phyloP scores from a whole-genome alignment of 2,888 invertebrate species.

The Romanomermis culicivorax region DNA sequence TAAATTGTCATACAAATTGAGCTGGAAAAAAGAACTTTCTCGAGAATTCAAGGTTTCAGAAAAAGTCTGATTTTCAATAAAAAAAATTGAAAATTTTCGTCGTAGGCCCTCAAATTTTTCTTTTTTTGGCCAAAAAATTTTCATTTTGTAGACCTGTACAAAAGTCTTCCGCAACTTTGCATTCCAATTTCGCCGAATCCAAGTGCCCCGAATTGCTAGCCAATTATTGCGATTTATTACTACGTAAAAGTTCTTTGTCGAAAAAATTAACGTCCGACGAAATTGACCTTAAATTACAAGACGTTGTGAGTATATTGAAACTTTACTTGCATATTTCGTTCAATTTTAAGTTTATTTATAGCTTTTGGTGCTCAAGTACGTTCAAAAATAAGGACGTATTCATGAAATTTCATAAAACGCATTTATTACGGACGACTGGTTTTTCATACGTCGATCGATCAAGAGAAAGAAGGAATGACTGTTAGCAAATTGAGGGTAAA shows the following conservation, averaged over 20 bases:
- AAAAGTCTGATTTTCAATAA: no score
- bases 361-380: constrained; percentile 85
- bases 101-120: no score
- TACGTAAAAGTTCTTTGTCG: constrained; percentile 81
- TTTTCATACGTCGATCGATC: constrained; percentile 90
- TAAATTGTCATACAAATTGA: no score
- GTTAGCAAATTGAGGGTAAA: constrained; percentile 59
- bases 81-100: no score
- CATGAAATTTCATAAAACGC: constrained; percentile 97
- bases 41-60: no score
- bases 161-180: no score
- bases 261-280: constrained; percentile 87
- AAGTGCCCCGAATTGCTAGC: constrained; percentile 95
- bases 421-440: constrained; percentile 82
- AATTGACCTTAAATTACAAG: constrained; percentile 72
- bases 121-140: no score
- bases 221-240: constrained; percentile 96
- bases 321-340: not conserved
- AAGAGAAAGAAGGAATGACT: constrained; percentile 97
- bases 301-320: constrained; percentile 45
- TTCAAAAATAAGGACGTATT: constrained; percentile 98
- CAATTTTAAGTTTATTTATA: constrained; percentile 11
- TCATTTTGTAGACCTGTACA: no score
- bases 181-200: constrained; percentile 39
- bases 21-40: no score